These are phyloP conservation scores for Rhyacichthys aspro DNA, from an alignment of 2,797 vertebrate genomes.

Conservation along the genomic window DNA sequence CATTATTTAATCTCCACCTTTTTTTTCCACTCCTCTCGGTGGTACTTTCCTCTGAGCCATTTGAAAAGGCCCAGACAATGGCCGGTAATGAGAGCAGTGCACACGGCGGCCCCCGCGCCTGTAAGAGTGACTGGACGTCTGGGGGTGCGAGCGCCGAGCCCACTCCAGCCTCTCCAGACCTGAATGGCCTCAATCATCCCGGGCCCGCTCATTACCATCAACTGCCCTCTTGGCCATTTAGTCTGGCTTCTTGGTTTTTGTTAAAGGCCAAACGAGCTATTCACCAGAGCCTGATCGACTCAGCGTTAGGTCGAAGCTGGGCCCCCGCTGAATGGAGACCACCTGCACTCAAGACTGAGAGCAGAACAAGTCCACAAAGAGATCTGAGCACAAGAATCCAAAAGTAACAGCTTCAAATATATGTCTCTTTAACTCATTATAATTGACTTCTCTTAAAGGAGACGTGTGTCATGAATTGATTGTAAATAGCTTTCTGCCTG, in stretches of 20 bases:
- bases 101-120: conserved; percentile 58
- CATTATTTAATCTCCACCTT: conserved; percentile 75
- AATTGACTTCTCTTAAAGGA: neutral
- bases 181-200: conserved; percentile 83
- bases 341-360: conserved; percentile 63
- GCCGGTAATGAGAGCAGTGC: conserved; percentile 78
- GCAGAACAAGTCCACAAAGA: neutral
- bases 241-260: conserved; percentile 75
- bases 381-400: neutral
- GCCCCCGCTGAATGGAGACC: conserved; percentile 66
- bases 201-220: conserved; percentile 76
- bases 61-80: conserved; percentile 78
- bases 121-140: conserved; percentile 61
- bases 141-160: conserved; percentile 63
- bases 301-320: conserved; percentile 56
- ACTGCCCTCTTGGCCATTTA: conserved; percentile 71
- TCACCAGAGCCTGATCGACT: conserved; percentile 74
- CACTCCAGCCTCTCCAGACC: conserved; percentile 74
- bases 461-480: too few relatives aligned
- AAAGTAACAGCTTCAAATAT: neutral
- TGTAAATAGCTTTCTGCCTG: too few relatives aligned
- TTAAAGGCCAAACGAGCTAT: conserved; percentile 71
- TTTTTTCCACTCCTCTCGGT: conserved; percentile 59
- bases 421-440: neutral
- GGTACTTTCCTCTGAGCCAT: conserved; percentile 55